Evolutionary conservation across 2,888 invertebrate species (phyloP), one percentile per base, ranked within the genome.

Genomic region (Hemaris fuciformis): DNA sequence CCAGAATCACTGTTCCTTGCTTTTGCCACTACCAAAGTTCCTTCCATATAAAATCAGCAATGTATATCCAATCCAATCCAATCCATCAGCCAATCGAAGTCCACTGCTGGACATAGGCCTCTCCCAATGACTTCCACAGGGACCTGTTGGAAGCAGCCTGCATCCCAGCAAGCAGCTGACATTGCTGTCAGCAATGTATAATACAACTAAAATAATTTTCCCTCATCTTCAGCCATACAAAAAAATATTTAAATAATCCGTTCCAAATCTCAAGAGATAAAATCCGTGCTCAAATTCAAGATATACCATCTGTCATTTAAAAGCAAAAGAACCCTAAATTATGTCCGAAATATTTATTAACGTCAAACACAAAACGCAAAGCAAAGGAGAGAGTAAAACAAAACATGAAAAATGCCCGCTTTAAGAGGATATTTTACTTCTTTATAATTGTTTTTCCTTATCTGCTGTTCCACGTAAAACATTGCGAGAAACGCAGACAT

Each of bases 401-500:
- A 63, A 62, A 62, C 56, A 41, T 18, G 56, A 60, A 60, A 57
- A 63, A 66, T 53, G 41, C 38, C 6, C 48, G 15, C 34, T n/a
- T 22, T 57, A 62, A 59, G 57, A 66, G 64, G 53, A 57, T 43
- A 60, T 64, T 67, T 60, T 64, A 69, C 65, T 63, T 64, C 60
- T 65, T 41, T 66, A 62, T 64, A 69, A 71, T 71, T 71, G 61
- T 67, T 67, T 67, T 58, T 65, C 20, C 63, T 70, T 69, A 69
- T 72, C 72, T 69, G 23, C 23, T n/a, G 27, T 42, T 31, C 62
- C 13, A 31, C 53, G 57, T 58, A 13, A 62, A 64, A 70, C 66
- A 64, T 63, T 63, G 57, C 63, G 31, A 15, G 60, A 60, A 42
- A 62, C 61, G 56, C 53, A 57, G 68, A 68, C 62, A 68, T 72